Conservation (phyloP, 2,797 vertebrate species). For the Lacerta viridis region DNA sequence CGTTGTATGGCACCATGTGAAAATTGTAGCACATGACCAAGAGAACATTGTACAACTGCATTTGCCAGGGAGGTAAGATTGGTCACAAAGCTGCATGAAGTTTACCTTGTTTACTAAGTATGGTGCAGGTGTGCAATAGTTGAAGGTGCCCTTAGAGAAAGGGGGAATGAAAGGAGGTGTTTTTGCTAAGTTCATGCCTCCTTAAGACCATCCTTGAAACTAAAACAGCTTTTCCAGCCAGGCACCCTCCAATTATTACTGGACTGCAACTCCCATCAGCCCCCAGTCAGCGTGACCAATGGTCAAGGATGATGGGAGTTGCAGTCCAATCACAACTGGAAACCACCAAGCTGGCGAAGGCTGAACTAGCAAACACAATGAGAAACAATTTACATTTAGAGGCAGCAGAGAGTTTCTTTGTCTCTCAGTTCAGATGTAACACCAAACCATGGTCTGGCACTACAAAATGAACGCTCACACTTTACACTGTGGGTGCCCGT, state of each 20-base stretch:
- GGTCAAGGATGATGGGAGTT: too few relatives aligned
- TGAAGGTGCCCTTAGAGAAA: neutral
- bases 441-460: neutral
- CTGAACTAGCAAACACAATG: neutral
- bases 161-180: neutral
- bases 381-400: neutral
- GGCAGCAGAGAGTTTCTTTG: neutral
- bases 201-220: slow-evolving; percentile 42
- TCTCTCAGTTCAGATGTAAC: neutral
- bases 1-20: neutral
- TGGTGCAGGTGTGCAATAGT: neutral
- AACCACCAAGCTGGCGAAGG: neutral
- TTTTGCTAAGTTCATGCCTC: slow-evolving; percentile 50
- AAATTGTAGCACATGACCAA: neutral
- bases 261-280: too few relatives aligned
- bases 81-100: neutral
- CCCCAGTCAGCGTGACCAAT: too few relatives aligned
- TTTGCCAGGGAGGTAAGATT: neutral
- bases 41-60: neutral
- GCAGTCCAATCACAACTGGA: too few relatives aligned
- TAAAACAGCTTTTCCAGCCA: neutral
- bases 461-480: too few relatives aligned
- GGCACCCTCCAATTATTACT: neutral
- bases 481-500: too few relatives aligned
- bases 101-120: neutral